Conservation (phyloP, 2,113 vertebrate genomes). For the Anser cygnoides region DNA sequence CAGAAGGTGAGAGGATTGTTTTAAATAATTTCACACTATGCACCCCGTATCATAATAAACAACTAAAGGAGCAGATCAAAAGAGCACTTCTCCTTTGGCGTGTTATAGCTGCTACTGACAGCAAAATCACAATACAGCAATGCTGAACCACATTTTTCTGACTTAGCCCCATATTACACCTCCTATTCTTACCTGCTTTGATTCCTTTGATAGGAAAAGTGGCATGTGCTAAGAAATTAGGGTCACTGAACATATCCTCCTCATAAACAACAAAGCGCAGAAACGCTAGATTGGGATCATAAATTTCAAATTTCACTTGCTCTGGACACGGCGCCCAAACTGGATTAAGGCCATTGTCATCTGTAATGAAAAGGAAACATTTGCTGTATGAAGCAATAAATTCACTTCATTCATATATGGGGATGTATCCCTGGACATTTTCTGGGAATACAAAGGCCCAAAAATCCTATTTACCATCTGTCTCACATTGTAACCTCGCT, state of each 20-base stretch:
- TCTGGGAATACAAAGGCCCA: neutral
- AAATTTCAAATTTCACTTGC: constrained; percentile 85
- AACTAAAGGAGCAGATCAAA: neutral
- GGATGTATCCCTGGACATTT: neutral
- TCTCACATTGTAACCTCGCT: neutral
- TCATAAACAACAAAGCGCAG: constrained; percentile 96
- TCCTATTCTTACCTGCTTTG: constrained; percentile 83
- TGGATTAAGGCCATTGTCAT: constrained; percentile 95
- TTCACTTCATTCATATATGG: neutral
- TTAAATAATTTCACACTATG: neutral
- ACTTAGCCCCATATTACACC: neutral
- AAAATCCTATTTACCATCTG: constrained; percentile 40
- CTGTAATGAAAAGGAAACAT: constrained; percentile 74
- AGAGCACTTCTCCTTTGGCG: neutral
- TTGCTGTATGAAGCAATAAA: neutral
- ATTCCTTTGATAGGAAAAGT: constrained; percentile 94
- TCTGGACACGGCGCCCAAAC: constrained; percentile 86
- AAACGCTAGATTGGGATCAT: constrained; percentile 89
- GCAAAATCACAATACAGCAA: neutral
- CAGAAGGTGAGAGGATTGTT: neutral
- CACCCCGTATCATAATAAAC: neutral
- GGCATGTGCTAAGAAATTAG: constrained; percentile 96
- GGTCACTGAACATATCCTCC: constrained; percentile 99
- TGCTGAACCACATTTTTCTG: neutral
- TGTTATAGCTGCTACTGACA: neutral